Conservation (phyloP, 2,888 invertebrate genomes). For the Hemicrepidius hirtus region DNA sequence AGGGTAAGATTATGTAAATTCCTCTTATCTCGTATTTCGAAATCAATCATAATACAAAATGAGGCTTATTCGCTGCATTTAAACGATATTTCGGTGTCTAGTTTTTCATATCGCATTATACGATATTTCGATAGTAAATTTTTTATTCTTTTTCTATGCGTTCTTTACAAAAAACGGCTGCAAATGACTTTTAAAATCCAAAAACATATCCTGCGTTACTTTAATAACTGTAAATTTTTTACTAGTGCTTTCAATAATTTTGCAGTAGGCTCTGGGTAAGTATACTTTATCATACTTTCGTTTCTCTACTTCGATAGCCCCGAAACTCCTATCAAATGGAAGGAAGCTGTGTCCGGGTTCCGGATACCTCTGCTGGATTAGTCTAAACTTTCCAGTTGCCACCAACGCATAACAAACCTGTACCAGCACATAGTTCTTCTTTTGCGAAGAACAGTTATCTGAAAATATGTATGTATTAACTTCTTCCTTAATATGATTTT, state of each 20-base stretch:
- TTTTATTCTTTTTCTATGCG: constrained; percentile 2
- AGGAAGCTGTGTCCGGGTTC: constrained; percentile 19
- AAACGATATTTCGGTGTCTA: not conserved
- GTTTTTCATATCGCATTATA: constrained; percentile 8
- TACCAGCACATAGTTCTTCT: constrained; percentile 23
- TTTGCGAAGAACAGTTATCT: constrained; percentile 32
- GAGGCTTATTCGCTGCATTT: constrained; percentile 6
- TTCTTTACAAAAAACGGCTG: constrained; percentile 12
- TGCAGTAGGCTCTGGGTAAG: not conserved
- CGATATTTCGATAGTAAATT: constrained; percentile 25
- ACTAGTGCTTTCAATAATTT: constrained; percentile 13
- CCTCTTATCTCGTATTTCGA: constrained; percentile 1
- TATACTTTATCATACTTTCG: constrained; percentile 20
- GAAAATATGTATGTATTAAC: constrained; percentile 36
- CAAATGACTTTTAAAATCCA: constrained; percentile 12
- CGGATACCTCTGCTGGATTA: constrained; percentile 14
- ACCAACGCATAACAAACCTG: constrained; percentile 23
- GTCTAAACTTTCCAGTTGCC: constrained; percentile 21
- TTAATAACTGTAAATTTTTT: constrained; percentile 5
- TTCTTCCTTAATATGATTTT: constrained; percentile 17
- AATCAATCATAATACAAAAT: not conserved
- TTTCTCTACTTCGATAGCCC: constrained; percentile 3
- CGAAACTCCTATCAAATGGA: not conserved
- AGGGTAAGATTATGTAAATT: not conserved
- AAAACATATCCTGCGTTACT: constrained; percentile 22